Conservation (phyloP, 2,888 invertebrate genomes). For the Congeria kusceri region DNA sequence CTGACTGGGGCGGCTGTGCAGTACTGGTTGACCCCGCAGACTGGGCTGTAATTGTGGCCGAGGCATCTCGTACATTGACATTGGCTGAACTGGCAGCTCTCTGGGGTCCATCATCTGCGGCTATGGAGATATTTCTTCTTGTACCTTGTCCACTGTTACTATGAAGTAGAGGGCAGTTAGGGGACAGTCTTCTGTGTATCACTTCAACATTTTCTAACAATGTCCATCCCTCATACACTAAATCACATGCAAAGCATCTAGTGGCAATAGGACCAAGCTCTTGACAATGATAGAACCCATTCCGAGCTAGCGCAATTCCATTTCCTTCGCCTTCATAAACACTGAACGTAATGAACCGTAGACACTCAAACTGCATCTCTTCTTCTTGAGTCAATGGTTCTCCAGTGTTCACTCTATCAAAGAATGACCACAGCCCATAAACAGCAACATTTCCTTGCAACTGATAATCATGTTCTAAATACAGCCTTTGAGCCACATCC, state of each 20-base stretch:
- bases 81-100: no score
- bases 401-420: background rate
- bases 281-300: conserved; percentile 39
- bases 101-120: background rate
- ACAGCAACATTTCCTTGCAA: background rate
- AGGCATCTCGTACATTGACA: no score
- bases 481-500: background rate
- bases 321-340: conserved; percentile 33
- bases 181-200: conserved; percentile 53
- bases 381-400: conserved; percentile 12
- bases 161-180: conserved; percentile 52
- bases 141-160: background rate
- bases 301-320: conserved; percentile 29
- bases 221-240: conserved; percentile 34
- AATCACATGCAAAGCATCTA: conserved; percentile 48
- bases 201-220: conserved; percentile 44
- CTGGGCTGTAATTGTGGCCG: no score
- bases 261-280: conserved; percentile 24
- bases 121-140: background rate
- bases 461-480: background rate
- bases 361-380: conserved; percentile 34
- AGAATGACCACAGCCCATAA: background rate
- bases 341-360: conserved; percentile 25
- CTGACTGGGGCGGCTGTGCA: no score
- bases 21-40: no score